Conservation (phyloP, 2,113 vertebrate species). For the Diadophis punctatus region DNA sequence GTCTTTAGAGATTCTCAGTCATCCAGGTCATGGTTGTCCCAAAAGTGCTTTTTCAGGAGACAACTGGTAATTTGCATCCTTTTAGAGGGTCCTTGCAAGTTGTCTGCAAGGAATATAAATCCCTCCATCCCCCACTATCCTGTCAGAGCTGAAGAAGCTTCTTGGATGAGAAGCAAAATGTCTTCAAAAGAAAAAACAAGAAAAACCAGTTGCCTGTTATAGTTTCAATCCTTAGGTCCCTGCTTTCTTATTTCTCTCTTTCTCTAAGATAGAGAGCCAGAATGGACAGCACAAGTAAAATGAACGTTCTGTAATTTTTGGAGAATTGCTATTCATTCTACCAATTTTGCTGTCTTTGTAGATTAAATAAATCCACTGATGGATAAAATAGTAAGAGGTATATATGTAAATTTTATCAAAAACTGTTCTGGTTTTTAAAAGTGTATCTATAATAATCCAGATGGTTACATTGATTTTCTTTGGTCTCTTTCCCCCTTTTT, state of each 20-base stretch:
- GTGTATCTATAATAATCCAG: background rate
- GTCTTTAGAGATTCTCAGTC: too few relatives aligned
- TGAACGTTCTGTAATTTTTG: background rate
- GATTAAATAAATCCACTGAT: background rate
- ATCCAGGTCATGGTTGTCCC: too few relatives aligned
- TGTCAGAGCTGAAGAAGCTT: too few relatives aligned
- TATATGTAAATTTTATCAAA: background rate
- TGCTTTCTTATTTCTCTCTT: background rate
- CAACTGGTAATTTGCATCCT: too few relatives aligned
- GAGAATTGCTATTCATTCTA: background rate
- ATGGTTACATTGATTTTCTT: background rate
- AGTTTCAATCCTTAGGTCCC: background rate
- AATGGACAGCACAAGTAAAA: background rate
- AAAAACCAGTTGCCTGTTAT: too few relatives aligned
- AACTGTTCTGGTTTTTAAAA: background rate
- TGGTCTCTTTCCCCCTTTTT: slow-evolving; percentile 20
- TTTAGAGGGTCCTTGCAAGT: too few relatives aligned
- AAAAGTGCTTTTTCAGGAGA: too few relatives aligned
- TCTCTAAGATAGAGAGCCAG: background rate
- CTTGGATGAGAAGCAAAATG: too few relatives aligned
- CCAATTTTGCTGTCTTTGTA: background rate
- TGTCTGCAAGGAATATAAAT: too few relatives aligned
- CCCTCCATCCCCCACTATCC: too few relatives aligned
- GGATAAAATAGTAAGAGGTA: background rate
- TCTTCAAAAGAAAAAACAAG: too few relatives aligned